Conservation (phyloP, 1,140 invertebrate species). For the Drosophila yakuba region DNA sequence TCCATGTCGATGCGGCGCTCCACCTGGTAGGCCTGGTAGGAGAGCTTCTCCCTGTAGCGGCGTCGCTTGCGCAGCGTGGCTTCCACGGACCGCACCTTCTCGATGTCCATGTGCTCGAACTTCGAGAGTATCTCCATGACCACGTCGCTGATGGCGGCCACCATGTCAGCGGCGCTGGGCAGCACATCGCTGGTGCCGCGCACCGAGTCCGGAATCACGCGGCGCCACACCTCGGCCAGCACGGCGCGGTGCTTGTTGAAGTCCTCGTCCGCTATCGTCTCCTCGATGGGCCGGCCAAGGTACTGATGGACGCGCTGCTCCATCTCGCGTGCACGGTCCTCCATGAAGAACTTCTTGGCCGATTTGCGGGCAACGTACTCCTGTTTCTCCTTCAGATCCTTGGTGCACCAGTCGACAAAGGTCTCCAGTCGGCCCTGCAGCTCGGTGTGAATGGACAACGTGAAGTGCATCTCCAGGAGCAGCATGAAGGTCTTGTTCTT, state of each 20-base stretch:
- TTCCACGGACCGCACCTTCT: slow-evolving; percentile 51
- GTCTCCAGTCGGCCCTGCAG: slow-evolving; percentile 66
- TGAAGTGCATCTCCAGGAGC: slow-evolving; percentile 78
- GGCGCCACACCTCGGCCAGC: slow-evolving; percentile 70
- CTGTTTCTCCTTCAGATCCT: slow-evolving; percentile 69
- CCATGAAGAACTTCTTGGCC: slow-evolving; percentile 80
- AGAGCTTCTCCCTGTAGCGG: slow-evolving; percentile 63
- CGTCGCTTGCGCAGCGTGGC: slow-evolving; percentile 51
- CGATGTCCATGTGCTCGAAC: slow-evolving; percentile 70
- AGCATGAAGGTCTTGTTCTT: slow-evolving; percentile 78
- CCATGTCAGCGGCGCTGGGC: slow-evolving; percentile 66
- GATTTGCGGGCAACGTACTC: slow-evolving; percentile 77
- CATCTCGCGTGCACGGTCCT: slow-evolving; percentile 70
- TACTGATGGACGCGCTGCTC: slow-evolving; percentile 42
- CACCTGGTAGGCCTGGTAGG: slow-evolving; percentile 66
- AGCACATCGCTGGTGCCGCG: slow-evolving; percentile 62
- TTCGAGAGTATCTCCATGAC: slow-evolving; percentile 66
- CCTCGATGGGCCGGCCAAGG: slow-evolving; percentile 51
- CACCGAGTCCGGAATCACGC: slow-evolving; percentile 62
- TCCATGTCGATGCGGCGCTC: slow-evolving; percentile 76
- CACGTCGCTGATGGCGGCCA: slow-evolving; percentile 68
- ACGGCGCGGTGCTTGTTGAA: slow-evolving; percentile 61
- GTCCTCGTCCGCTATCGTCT: slow-evolving; percentile 57
- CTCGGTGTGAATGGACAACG: slow-evolving; percentile 71
- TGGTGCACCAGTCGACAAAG: slow-evolving; percentile 73